Percentiles rank a stretch among this genome's conserved stretches.
phyloP scores from a whole-genome alignment of 2,888 invertebrate species.

The Ceriagrion tenellum region DNA sequence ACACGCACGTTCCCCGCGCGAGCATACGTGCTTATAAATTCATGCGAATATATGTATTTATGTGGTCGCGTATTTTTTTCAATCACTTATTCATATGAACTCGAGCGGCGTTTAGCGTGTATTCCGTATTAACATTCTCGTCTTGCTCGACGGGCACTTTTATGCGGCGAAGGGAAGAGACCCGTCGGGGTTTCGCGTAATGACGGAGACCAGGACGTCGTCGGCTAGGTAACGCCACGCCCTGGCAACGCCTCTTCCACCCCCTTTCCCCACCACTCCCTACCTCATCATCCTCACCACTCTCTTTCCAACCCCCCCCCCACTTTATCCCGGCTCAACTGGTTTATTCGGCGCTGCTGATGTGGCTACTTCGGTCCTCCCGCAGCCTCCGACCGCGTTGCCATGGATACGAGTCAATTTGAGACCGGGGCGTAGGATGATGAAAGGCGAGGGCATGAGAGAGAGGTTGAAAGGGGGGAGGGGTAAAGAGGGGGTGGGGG shows the following conservation, averaged over 20 bases:
- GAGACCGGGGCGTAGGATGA: not conserved
- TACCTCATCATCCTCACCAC: too few relatives aligned
- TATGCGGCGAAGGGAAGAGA: not conserved
- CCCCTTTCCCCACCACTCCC: not conserved
- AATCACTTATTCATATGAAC: constrained; percentile 19
- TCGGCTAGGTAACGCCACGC: constrained; percentile 8
- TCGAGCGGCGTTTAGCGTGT: constrained; percentile 15
- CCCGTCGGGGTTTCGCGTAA: not conserved
- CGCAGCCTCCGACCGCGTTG: not conserved
- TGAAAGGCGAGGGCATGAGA: not conserved
- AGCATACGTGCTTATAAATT: not conserved
- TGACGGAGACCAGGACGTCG: not conserved
- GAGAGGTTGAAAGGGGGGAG: not conserved
- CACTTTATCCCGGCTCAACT: not conserved
- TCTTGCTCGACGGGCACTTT: not conserved
- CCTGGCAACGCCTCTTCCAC: not conserved
- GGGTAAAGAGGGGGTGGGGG: not conserved
- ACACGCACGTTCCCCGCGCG: not conserved
- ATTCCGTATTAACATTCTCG: constrained; percentile 19
- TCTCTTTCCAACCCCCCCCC: not conserved
- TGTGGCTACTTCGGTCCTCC: not conserved
- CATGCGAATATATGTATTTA: not conserved
- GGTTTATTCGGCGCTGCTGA: constrained; percentile 7
- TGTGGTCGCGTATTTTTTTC: not conserved
- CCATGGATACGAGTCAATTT: constrained; percentile 39